Evolutionary conservation across 2,113 vertebrate genomes (phyloP).

Genomic region (Charina bottae): DNA sequence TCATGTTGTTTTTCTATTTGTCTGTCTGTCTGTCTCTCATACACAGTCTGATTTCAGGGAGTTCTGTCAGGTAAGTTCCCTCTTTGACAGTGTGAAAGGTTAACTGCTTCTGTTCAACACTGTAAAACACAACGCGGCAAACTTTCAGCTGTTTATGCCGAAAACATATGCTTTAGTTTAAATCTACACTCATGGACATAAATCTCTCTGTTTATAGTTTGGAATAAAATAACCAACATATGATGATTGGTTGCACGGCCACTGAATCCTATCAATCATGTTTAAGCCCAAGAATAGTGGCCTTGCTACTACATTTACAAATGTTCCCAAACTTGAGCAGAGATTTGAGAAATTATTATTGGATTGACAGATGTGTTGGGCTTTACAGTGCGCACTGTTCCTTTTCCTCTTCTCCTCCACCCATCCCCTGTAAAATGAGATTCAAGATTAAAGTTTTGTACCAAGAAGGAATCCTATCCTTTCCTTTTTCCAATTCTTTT

Average conservation of each 20-base stretch:
- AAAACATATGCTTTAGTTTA: not conserved
- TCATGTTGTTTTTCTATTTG: constrained; percentile 49
- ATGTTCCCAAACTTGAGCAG: not conserved
- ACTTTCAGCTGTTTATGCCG: not conserved
- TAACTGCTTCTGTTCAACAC: constrained; percentile 11
- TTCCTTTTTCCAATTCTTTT: not conserved
- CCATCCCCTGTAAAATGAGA: not conserved
- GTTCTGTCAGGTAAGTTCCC: constrained; percentile 65
- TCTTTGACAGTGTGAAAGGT: constrained; percentile 17
- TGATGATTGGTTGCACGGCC: not conserved
- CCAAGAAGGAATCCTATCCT: not conserved
- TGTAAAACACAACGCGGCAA: constrained; percentile 13
- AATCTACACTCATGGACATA: no score
- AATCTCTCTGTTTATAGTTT: not conserved
- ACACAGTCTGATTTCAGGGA: constrained; percentile 75
- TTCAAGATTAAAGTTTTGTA: not conserved
- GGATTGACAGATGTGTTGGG: not conserved
- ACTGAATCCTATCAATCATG: not conserved
- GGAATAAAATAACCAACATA: not conserved
- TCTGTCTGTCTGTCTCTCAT: constrained; percentile 66
- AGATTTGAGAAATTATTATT: not conserved
- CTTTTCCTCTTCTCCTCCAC: not conserved
- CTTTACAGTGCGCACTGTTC: not conserved
- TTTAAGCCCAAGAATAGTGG: not conserved
- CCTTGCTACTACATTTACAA: not conserved